These are phyloP conservation scores for Cryptotermes secundus DNA, from an alignment of 1,140 invertebrate species.

Conservation along the genomic window DNA sequence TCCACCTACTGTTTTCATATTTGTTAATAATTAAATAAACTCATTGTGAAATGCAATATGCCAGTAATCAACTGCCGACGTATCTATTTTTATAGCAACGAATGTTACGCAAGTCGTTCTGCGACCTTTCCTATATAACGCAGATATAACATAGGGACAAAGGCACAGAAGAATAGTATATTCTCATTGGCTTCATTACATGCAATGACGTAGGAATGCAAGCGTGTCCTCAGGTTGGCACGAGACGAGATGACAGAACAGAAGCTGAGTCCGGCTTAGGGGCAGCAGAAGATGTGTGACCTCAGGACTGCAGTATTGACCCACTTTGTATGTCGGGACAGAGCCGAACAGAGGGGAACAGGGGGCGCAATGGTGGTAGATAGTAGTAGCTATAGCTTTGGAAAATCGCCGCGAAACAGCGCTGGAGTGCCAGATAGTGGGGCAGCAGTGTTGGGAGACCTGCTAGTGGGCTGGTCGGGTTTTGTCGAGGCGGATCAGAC, in stretches of 20 bases:
- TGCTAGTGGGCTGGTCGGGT: background rate
- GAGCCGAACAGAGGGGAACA: background rate
- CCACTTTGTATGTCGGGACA: background rate
- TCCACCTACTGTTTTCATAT: no score
- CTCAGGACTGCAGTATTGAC: slow-evolving; percentile 14
- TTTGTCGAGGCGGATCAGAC: background rate
- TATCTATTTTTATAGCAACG: no score
- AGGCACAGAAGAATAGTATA: no score
- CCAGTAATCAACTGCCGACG: no score
- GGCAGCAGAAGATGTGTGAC: background rate
- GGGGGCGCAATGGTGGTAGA: background rate
- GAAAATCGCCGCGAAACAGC: background rate
- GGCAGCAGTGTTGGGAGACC: background rate
- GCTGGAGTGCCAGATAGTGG: background rate
- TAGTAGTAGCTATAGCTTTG: background rate
- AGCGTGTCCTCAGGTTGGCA: no score
- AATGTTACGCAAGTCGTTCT: no score
- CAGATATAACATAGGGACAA: no score
- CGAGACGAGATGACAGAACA: background rate
- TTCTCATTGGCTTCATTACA: no score
- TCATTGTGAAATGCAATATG: no score
- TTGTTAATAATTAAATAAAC: no score
- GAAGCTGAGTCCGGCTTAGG: background rate
- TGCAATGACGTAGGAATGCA: no score
- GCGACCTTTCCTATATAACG: no score